These are phyloP conservation scores for Tolmerus cingulatus DNA, from an alignment of 2,888 invertebrate genomes.

Conservation along the genomic window DNA sequence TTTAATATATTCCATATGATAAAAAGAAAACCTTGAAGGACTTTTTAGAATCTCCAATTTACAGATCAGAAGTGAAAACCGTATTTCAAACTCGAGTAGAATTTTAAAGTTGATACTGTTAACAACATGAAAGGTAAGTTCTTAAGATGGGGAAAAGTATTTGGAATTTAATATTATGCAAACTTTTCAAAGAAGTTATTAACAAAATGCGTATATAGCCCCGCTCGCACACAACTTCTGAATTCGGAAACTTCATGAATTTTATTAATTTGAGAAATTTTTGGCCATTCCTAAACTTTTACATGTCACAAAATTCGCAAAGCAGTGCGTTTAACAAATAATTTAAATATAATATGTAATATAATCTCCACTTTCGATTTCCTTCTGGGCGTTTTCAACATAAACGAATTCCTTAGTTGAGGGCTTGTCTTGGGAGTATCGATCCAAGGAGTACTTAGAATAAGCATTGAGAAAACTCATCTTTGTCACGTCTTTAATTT, in stretches of 20 bases:
- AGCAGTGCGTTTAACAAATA: not conserved
- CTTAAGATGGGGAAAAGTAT: not conserved
- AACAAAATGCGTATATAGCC: not conserved
- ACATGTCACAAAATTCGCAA: not conserved
- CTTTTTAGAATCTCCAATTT: not conserved
- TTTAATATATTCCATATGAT: not conserved
- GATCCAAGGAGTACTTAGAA: not conserved
- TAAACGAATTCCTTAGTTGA: not conserved
- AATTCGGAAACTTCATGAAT: not conserved
- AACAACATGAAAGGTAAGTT: not conserved
- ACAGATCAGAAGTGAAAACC: not conserved
- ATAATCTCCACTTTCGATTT: not conserved
- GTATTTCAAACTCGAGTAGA: not conserved
- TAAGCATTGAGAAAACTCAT: not conserved
- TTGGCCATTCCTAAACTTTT: not conserved
- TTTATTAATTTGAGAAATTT: not conserved
- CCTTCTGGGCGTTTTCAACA: not conserved
- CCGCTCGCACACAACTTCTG: not conserved
- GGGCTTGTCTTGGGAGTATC: not conserved
- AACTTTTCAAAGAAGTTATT: not conserved
- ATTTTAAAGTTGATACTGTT: not conserved
- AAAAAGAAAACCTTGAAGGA: not conserved
- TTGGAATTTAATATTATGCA: not conserved
- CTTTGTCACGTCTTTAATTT: not conserved
- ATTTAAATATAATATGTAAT: not conserved